Percentiles rank a stretch among this genome's conserved stretches.
Conservation (phyloP, 2,113 vertebrate genomes). For the Scomber scombrus region DNA sequence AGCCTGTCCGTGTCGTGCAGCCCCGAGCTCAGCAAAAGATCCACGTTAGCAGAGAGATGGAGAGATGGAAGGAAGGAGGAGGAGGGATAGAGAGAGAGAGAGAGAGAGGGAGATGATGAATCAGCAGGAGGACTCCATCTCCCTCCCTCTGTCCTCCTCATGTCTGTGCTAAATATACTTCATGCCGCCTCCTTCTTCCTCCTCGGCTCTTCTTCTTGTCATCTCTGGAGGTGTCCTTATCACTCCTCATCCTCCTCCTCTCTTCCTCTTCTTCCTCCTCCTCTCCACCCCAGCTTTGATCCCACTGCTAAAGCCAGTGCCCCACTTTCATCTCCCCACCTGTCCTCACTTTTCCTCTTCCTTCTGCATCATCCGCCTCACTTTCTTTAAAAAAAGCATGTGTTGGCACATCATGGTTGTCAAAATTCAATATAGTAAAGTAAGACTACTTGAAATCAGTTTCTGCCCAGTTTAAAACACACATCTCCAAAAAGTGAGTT, state of each 20-base stretch:
- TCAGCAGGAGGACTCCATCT: not conserved
- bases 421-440: no score
- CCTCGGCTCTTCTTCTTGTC: not conserved
- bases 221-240: not conserved
- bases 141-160: slow-evolving; percentile 14
- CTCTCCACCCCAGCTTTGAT: not conserved
- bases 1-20: slow-evolving; percentile 40
- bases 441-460: no score
- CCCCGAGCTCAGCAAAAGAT: slow-evolving; percentile 36
- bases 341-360: no score
- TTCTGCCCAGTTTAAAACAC: no score
- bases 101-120: not conserved
- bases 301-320: not conserved
- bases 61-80: slow-evolving; percentile 22
- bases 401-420: no score
- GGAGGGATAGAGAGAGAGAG: not conserved
- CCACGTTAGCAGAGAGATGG: slow-evolving; percentile 30
- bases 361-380: no score
- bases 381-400: no score
- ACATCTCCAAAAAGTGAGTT: no score
- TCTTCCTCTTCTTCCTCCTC: not conserved
- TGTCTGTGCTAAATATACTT: not conserved
- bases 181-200: not conserved
- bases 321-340: not conserved
- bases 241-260: not conserved